Evolutionary conservation across 2,797 vertebrate genomes (phyloP).

Genomic region (Sebastes matsubarae): DNA sequence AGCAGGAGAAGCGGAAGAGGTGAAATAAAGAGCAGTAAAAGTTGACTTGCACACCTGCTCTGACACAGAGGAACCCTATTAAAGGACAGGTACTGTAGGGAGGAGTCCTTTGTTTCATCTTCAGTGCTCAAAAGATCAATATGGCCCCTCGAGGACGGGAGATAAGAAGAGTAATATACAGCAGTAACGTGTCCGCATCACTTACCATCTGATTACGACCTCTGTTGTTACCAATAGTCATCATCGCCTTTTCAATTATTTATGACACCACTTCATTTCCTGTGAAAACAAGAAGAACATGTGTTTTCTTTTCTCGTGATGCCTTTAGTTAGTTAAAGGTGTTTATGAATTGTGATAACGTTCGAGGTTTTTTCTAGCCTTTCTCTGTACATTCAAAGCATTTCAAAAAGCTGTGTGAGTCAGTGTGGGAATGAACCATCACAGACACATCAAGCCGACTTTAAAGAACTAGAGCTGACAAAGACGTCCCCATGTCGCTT

Average conservation of each 20-base stretch:
- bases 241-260: conserved; percentile 33
- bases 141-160: conserved; percentile 19
- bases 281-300: conserved; percentile 1
- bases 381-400: neutral
- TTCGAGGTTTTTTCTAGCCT: neutral
- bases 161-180: conserved; percentile 44
- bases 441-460: too few relatives aligned
- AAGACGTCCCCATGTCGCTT: neutral
- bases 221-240: conserved; percentile 39
- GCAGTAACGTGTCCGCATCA: conserved; percentile 44
- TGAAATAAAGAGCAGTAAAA: conserved; percentile 27
- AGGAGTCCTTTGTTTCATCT: conserved; percentile 33
- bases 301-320: neutral
- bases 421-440: neutral
- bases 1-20: neutral
- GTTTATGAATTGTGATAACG: neutral
- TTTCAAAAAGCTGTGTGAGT: neutral
- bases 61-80: conserved; percentile 11
- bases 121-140: conserved; percentile 42
- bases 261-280: conserved; percentile 11
- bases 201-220: conserved; percentile 41
- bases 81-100: conserved; percentile 12
- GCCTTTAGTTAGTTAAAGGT: neutral
- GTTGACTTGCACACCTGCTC: conserved; percentile 3
- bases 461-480: neutral